phyloP scores from a whole-genome alignment of 2,113 vertebrate genomes.

The Hemibagrus wyckioides region DNA sequence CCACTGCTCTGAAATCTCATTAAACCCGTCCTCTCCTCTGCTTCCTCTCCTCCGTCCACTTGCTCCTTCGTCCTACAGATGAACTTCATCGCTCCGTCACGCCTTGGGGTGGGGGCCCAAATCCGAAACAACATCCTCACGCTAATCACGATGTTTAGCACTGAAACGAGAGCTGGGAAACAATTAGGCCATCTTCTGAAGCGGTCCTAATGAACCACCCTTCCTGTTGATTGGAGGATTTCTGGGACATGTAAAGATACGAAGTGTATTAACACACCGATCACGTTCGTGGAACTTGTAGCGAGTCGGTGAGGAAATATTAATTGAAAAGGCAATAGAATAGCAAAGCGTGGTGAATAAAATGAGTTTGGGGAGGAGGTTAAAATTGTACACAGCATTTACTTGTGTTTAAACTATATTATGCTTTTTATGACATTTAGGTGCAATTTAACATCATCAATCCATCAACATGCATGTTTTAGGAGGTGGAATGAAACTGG shows the following conservation, averaged over 20 bases:
- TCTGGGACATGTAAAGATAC: neutral
- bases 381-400: neutral
- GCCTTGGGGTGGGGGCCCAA: constrained; percentile 52
- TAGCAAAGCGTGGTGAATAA: neutral
- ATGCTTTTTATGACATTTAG: too few relatives aligned
- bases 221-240: constrained; percentile 6
- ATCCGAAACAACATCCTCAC: constrained; percentile 58
- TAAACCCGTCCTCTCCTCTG: constrained; percentile 84
- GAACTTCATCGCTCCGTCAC: constrained; percentile 75
- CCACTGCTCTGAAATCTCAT: constrained; percentile 93
- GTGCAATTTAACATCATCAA: neutral
- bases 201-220: neutral
- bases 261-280: neutral
- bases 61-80: neutral
- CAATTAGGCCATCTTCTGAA: constrained; percentile 15
- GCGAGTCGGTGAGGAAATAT: neutral
- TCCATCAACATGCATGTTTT: neutral
- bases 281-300: neutral
- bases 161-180: constrained; percentile 25
- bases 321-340: neutral
- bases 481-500: neutral
- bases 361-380: neutral
- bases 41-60: constrained; percentile 71
- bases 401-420: neutral
- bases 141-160: constrained; percentile 54